These are phyloP conservation scores for Agrypnia vestita DNA, from an alignment of 1,140 invertebrate species.

Conservation along the genomic window DNA sequence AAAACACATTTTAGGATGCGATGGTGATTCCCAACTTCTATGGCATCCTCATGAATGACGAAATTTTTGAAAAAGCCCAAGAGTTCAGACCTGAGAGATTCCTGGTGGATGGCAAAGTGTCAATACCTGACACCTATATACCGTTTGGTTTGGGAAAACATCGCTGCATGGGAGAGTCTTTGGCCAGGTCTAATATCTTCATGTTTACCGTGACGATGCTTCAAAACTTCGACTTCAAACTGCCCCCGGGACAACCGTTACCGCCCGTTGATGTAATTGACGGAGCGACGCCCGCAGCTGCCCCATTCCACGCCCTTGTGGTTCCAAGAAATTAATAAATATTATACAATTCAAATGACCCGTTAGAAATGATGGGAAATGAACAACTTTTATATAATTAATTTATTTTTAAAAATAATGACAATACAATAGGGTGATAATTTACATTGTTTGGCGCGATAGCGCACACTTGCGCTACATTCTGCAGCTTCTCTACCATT, in stretches of 20 bases:
- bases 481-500: too few relatives aligned
- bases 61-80: constrained; percentile 81
- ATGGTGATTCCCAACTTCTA: constrained; percentile 90
- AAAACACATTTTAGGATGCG: constrained; percentile 76
- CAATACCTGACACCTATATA: constrained; percentile 80
- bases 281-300: constrained; percentile 82
- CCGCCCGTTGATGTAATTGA: constrained; percentile 80
- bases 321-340: constrained; percentile 67
- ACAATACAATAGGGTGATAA: too few relatives aligned
- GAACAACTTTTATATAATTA: too few relatives aligned
- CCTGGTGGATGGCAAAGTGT: constrained; percentile 78
- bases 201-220: constrained; percentile 85
- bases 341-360: background rate
- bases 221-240: constrained; percentile 82
- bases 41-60: constrained; percentile 81
- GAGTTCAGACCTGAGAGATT: constrained; percentile 86
- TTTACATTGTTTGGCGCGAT: too few relatives aligned
- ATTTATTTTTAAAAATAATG: too few relatives aligned
- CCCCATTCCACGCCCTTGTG: constrained; percentile 80
- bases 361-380: too few relatives aligned
- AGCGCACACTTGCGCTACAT: too few relatives aligned
- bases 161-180: constrained; percentile 86
- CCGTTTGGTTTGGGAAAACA: constrained; percentile 88
- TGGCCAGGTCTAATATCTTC: constrained; percentile 90
- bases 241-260: constrained; percentile 76